Evolutionary conservation across 30 jellyfish, hydroid and myxozoan species (phyloP).

Genomic region (Chrysaora quinquecirrha): DNA sequence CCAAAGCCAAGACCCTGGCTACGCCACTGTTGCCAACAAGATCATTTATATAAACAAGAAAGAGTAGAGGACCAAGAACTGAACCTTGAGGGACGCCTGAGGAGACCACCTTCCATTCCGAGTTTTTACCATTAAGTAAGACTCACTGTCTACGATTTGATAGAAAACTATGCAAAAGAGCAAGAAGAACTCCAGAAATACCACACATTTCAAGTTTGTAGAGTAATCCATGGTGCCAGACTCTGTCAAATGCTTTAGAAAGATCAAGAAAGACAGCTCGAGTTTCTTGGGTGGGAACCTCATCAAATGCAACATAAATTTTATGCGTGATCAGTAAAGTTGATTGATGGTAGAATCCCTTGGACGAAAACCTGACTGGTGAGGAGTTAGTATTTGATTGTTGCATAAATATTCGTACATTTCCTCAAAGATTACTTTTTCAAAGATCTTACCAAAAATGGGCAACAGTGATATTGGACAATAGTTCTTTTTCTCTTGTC

Average conservation of each 20-base stretch:
- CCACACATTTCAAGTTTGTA: slow-evolving; percentile 36
- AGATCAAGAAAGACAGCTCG: no score
- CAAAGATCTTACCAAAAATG: no score
- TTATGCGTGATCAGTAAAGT: not conserved
- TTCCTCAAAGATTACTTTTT: slow-evolving; percentile 44
- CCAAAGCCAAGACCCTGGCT: no score
- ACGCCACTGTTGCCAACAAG: no score
- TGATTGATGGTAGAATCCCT: no score
- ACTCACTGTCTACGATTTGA: slow-evolving; percentile 32
- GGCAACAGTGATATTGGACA: slow-evolving; percentile 44
- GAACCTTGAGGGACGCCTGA: no score
- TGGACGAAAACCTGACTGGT: no score
- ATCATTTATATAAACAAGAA: no score
- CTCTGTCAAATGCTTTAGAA: slow-evolving; percentile 16
- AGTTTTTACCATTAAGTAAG: no score
- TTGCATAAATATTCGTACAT: slow-evolving; percentile 20
- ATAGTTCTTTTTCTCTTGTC: not conserved
- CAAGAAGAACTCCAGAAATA: slow-evolving; percentile 31
- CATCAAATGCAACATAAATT: not conserved
- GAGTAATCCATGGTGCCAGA: slow-evolving; percentile 12
- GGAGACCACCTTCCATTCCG: no score
- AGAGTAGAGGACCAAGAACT: no score
- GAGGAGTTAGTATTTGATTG: slow-evolving; percentile 39
- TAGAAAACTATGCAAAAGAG: slow-evolving; percentile 39
- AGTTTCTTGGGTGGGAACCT: slow-evolving; percentile 11